These are phyloP conservation scores for Hipparchia sbordonii DNA, from an alignment of 2,888 invertebrate species.

Conservation along the genomic window DNA sequence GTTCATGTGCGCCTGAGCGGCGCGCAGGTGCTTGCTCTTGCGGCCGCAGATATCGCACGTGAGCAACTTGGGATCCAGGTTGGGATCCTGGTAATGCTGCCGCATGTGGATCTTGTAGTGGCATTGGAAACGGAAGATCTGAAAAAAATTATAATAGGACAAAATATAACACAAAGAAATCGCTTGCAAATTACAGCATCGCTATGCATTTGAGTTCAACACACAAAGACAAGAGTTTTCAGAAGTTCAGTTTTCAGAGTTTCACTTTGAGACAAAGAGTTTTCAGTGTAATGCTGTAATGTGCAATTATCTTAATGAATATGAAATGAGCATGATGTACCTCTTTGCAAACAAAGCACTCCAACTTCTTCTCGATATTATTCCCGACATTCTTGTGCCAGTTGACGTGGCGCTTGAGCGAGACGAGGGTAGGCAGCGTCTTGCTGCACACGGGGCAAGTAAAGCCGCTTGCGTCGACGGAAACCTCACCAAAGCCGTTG, in stretches of 20 bases:
- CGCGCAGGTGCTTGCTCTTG: constrained; percentile 73
- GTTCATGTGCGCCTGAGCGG: constrained; percentile 74
- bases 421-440: constrained; percentile 70
- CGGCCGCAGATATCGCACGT: constrained; percentile 74
- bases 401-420: constrained; percentile 74
- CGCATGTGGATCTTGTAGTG: constrained; percentile 78
- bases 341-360: constrained; percentile 76
- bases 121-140: constrained; percentile 72
- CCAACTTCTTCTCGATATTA: constrained; percentile 62
- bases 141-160: constrained; percentile 40
- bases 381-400: constrained; percentile 74
- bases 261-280: too few species aligned
- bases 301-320: neutral
- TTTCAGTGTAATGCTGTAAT: too few species aligned
- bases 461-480: constrained; percentile 59
- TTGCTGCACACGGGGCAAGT: constrained; percentile 75
- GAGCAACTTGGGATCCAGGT: constrained; percentile 67
- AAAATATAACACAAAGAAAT: neutral
- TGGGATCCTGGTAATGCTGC: constrained; percentile 67
- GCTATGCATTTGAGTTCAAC: too few species aligned
- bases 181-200: neutral
- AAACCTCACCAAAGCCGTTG: constrained; percentile 75
- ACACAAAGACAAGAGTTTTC: too few species aligned
- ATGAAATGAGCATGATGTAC: constrained; percentile 47
- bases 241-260: too few species aligned